phyloP scores from a whole-genome alignment of 1,140 invertebrate genomes.

The Drosophila equinoxialis region DNA sequence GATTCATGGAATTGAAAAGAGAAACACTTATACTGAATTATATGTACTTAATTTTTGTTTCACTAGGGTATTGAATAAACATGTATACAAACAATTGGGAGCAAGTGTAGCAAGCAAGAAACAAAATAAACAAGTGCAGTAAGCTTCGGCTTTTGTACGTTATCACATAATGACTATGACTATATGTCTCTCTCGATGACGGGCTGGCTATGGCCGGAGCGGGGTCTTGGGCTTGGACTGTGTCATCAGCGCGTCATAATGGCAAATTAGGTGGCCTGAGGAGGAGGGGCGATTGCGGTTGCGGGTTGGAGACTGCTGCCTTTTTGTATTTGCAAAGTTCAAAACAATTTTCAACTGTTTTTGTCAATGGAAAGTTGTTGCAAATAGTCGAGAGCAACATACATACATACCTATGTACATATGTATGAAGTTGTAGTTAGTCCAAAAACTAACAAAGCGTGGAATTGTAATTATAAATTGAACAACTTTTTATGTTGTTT shows the following conservation, averaged over 20 bases:
- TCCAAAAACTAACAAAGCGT: slow-evolving; percentile 70
- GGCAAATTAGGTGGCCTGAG: slow-evolving; percentile 5
- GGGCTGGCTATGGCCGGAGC: neutral
- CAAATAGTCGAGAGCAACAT: slow-evolving; percentile 7
- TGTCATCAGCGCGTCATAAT: slow-evolving; percentile 27
- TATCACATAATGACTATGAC: slow-evolving; percentile 53
- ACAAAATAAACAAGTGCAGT: slow-evolving; percentile 40
- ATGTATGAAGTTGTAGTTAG: neutral
- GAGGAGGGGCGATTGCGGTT: neutral
- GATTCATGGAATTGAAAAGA: too few relatives aligned
- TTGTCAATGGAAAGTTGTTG: slow-evolving; percentile 75
- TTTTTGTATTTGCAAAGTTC: slow-evolving; percentile 49
- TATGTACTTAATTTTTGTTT: neutral
- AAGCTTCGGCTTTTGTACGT: slow-evolving; percentile 48
- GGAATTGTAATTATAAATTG: slow-evolving; percentile 67
- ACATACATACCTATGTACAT: neutral
- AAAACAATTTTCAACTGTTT: slow-evolving; percentile 66
- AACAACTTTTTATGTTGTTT: slow-evolving; percentile 44
- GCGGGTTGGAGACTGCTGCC: neutral
- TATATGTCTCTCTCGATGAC: slow-evolving; percentile 11
- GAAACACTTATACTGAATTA: too few relatives aligned
- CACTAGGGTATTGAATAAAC: slow-evolving; percentile 36
- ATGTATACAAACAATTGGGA: slow-evolving; percentile 67
- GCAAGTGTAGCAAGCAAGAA: slow-evolving; percentile 68
- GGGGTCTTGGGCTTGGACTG: neutral